A percentile compares a stretch with the other conserved stretches of the same genome.
These are phyloP conservation scores for Leptestheria dahalacensis DNA, from an alignment of 1,140 invertebrate genomes.

Conservation along the genomic window DNA sequence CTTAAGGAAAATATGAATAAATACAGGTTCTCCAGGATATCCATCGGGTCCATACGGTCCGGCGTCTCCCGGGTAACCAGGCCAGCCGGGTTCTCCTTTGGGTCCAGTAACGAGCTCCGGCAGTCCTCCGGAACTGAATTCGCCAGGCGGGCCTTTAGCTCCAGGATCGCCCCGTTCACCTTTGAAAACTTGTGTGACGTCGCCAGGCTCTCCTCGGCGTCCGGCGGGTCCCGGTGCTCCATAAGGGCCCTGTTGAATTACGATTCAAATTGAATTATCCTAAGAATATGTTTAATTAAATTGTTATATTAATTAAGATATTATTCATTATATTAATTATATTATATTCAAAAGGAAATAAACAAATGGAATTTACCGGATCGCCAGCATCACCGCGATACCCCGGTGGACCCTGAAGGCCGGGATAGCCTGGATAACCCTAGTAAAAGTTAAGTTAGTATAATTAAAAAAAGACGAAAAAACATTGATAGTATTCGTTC, in stretches of 20 bases:
- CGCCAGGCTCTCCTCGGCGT: constrained; percentile 31
- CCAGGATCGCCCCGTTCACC: constrained; percentile 22
- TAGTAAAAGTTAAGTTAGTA: neutral
- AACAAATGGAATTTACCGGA: too few species aligned
- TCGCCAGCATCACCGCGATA: constrained; percentile 14
- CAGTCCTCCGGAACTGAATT: neutral
- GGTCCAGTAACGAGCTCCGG: constrained; percentile 24
- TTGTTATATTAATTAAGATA: too few species aligned
- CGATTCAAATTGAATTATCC: neutral
- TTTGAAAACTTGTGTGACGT: constrained; percentile 32
- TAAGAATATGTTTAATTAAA: too few species aligned
- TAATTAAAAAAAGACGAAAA: too few species aligned
- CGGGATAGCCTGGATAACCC: constrained; percentile 19
- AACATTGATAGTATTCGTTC: too few species aligned
- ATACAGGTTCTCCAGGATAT: neutral
- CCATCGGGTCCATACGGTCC: constrained; percentile 44
- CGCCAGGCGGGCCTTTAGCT: constrained; percentile 17
- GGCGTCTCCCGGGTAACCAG: constrained; percentile 32
- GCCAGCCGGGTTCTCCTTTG: constrained; percentile 21
- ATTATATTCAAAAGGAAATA: too few species aligned
- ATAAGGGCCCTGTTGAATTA: constrained; percentile 26
- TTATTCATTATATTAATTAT: too few species aligned
- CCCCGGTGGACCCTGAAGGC: constrained; percentile 19
- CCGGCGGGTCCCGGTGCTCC: constrained; percentile 39
- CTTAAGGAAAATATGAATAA: too few species aligned